A percentile compares a stretch with the other conserved stretches of the same genome.
Conservation (phyloP, 2,888 invertebrate species). For the Rhamphomyia laevipes region DNA sequence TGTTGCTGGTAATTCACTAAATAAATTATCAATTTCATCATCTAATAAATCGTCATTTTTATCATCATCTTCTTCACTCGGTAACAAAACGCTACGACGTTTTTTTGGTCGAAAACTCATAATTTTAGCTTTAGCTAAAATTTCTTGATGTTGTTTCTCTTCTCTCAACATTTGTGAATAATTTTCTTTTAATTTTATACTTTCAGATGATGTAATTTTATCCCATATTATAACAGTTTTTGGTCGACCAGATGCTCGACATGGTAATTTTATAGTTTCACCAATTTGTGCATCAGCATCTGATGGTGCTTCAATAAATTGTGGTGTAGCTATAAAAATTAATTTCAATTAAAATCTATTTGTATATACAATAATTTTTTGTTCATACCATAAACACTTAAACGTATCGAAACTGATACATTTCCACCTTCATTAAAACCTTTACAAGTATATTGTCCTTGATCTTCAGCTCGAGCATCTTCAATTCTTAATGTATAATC, state of each 20-base stretch:
- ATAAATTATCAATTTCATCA: conserved; percentile 7
- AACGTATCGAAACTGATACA: conserved; percentile 19
- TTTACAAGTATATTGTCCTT: conserved; percentile 21
- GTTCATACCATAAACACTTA: conserved; percentile 21
- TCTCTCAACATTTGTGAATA: conserved; percentile 29
- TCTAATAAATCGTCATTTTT: conserved; percentile 13
- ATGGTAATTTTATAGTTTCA: conserved; percentile 20
- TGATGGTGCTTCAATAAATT: conserved; percentile 21
- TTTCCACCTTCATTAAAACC: conserved; percentile 24
- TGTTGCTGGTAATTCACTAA: conserved; percentile 8
- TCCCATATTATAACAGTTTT: conserved; percentile 20
- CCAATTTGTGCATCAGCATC: conserved; percentile 20
- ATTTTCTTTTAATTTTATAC: not conserved
- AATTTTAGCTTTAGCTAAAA: conserved; percentile 21
- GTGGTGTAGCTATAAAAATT: conserved; percentile 18
- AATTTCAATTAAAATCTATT: not conserved
- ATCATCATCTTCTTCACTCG: conserved; percentile 15
- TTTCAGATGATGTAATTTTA: conserved; percentile 8
- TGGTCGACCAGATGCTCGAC: conserved; percentile 21
- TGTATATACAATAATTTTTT: not conserved
- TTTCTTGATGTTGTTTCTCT: conserved; percentile 24
- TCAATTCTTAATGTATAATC: conserved; percentile 23
- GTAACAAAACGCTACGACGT: conserved; percentile 14
- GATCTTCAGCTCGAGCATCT: conserved; percentile 21
- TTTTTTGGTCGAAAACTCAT: conserved; percentile 22